phyloP scores from a whole-genome alignment of 2,113 vertebrate genomes.

The Fregetta grallaria region DNA sequence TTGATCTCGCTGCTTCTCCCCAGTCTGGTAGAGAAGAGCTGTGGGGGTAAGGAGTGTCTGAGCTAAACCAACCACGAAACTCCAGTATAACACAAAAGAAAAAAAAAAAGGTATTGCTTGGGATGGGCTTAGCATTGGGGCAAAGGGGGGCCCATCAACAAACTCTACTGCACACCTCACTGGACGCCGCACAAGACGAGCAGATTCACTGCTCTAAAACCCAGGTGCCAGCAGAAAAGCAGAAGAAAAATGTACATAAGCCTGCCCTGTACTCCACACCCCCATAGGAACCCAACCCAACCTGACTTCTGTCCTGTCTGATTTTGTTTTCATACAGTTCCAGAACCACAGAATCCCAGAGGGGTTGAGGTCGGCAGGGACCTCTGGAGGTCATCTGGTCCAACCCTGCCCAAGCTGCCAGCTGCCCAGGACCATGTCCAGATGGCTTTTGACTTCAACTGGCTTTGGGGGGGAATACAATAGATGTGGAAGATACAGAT shows the following conservation, averaged over 20 bases:
- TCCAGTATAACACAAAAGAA: not conserved
- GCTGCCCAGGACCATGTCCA: no score
- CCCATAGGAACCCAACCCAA: not conserved
- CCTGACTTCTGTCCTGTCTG: not conserved
- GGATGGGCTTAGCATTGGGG: not conserved
- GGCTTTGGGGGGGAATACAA: accelerated
- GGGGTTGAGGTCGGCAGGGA: not conserved
- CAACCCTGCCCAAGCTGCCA: not conserved
- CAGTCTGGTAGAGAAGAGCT: not conserved
- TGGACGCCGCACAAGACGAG: accelerated
- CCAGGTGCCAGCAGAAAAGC: not conserved
- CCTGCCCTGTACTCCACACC: not conserved
- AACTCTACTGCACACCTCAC: not conserved
- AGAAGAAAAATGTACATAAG: not conserved
- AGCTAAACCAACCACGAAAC: not conserved
- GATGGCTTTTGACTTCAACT: not conserved
- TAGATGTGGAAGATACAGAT: accelerated
- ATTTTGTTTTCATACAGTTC: not conserved
- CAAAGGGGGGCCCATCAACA: not conserved
- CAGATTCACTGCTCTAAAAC: not conserved
- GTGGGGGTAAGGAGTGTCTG: not conserved
- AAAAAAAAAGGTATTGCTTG: accelerated
- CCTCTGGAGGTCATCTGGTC: not conserved
- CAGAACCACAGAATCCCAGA: not conserved
- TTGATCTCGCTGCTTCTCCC: not conserved